phyloP scores from a whole-genome alignment of 2,113 vertebrate species.

The Anhinga anhinga region DNA sequence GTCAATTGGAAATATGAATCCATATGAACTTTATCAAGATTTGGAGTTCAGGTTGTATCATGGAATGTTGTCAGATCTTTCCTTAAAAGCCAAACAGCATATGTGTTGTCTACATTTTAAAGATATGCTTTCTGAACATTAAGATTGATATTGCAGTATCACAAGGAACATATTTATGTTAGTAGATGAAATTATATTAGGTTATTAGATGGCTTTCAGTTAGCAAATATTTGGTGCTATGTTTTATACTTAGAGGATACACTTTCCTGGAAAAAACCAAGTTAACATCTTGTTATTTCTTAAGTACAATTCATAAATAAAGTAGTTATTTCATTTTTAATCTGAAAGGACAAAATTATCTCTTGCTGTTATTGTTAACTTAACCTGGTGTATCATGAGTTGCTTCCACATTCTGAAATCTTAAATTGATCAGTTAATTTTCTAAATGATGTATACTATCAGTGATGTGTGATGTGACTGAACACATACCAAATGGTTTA shows the following conservation, averaged over 20 bases:
- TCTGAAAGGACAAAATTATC: neutral
- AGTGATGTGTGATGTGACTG: constrained; percentile 6
- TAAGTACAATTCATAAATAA: neutral
- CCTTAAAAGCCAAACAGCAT: neutral
- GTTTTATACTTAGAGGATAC: neutral
- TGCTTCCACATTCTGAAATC: neutral
- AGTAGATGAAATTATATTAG: neutral
- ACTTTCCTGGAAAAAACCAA: neutral
- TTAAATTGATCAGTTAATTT: neutral
- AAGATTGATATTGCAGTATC: neutral
- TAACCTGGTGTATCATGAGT: neutral
- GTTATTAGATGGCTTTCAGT: neutral
- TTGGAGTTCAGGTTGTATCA: neutral
- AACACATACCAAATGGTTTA: constrained; percentile 28
- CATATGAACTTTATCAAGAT: neutral
- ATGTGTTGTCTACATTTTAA: neutral
- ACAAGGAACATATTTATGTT: neutral
- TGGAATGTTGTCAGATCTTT: neutral
- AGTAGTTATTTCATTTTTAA: neutral
- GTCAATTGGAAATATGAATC: neutral
- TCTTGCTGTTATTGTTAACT: neutral
- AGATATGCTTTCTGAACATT: neutral
- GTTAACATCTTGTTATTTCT: neutral
- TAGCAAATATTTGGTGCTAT: neutral
- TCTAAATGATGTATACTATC: neutral